Evolutionary conservation across 2,888 invertebrate species (phyloP).

Genomic region (Ryuthela nishihirai): DNA sequence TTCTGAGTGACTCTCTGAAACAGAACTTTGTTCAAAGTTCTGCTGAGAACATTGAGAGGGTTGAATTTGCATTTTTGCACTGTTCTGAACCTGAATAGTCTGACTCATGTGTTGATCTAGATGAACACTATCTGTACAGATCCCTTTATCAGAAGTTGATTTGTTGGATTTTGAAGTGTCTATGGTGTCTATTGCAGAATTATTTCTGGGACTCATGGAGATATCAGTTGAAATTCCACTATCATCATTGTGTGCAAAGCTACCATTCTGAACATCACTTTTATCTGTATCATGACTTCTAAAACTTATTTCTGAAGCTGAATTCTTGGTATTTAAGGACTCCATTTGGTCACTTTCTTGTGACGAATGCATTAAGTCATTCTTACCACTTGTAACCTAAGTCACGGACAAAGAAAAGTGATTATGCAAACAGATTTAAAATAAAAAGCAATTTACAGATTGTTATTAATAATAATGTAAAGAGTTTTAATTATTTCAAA

Average conservation of each 20-base stretch:
- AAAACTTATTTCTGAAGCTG: slow-evolving; percentile 22
- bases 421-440: no score
- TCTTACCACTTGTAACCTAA: slow-evolving; percentile 19
- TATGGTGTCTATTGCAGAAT: slow-evolving; percentile 15
- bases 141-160: slow-evolving; percentile 16
- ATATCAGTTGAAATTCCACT: slow-evolving; percentile 26
- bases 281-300: slow-evolving; percentile 23
- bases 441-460: no score
- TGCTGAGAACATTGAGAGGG: not conserved
- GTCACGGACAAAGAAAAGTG: not conserved
- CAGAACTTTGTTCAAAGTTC: not conserved
- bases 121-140: slow-evolving; percentile 7
- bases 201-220: slow-evolving; percentile 20
- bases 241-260: slow-evolving; percentile 24
- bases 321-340: slow-evolving; percentile 17
- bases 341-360: slow-evolving; percentile 23
- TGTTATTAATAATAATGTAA: no score
- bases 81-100: no score
- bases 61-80: not conserved
- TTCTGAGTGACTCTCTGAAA: slow-evolving; percentile 1
- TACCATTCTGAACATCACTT: slow-evolving; percentile 13
- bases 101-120: no score
- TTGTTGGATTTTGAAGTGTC: slow-evolving; percentile 4
- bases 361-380: slow-evolving; percentile 20
- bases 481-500: no score